A percentile compares a stretch with the other conserved stretches of the same genome.
These are phyloP conservation scores for Sisyra nigra DNA, from an alignment of 2,888 invertebrate species.

Conservation along the genomic window DNA sequence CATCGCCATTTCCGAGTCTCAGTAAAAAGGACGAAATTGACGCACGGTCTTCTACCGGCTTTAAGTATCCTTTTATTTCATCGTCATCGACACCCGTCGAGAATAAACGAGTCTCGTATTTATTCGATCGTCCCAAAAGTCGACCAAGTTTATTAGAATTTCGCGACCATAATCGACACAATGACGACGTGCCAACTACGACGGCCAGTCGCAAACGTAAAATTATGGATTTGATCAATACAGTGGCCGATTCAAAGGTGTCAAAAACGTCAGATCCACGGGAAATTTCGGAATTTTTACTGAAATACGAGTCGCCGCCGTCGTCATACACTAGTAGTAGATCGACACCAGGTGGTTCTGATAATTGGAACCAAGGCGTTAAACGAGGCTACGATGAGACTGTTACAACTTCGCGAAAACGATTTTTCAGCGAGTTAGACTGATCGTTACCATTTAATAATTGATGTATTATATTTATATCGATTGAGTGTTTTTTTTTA, in stretches of 20 bases:
- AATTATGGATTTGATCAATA: conserved; percentile 6
- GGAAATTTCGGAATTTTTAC: neutral
- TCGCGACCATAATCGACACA: neutral
- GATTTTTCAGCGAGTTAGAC: too few relatives aligned
- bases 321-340: too few relatives aligned
- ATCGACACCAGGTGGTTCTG: too few relatives aligned
- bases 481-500: too few relatives aligned
- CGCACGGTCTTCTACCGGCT: neutral
- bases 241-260: conserved; percentile 6
- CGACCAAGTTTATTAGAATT: too few relatives aligned
- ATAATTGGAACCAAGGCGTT: too few relatives aligned
- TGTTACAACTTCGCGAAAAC: too few relatives aligned
- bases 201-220: conserved; percentile 1
- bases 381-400: too few relatives aligned
- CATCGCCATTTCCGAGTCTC: neutral
- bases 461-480: too few relatives aligned
- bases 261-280: neutral
- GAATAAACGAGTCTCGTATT: neutral
- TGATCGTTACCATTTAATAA: too few relatives aligned
- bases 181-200: neutral
- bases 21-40: neutral
- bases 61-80: neutral
- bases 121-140: neutral
- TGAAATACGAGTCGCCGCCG: neutral
- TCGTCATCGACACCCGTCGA: neutral